phyloP scores from a whole-genome alignment of 2,888 invertebrate genomes.

The Oscheius sp. region DNA sequence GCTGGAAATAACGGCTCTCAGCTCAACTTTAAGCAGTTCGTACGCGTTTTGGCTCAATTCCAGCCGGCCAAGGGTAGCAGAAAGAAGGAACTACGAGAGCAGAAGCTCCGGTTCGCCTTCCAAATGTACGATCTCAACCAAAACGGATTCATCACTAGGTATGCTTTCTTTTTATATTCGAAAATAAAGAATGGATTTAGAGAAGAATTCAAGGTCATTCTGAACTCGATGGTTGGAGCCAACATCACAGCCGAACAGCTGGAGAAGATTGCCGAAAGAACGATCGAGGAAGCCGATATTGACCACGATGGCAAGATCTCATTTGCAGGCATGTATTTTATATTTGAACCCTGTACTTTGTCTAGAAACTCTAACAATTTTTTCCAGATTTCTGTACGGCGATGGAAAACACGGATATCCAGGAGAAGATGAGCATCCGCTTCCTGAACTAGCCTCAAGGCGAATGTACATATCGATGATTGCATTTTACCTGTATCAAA shows the following conservation, averaged over 20 bases:
- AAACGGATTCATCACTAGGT: conserved; percentile 81
- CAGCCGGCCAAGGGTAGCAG: conserved; percentile 91
- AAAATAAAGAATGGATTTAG: background rate
- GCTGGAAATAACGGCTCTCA: conserved; percentile 82
- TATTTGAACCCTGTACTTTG: too few species aligned
- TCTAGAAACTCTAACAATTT: too few species aligned
- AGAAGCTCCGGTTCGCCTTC: conserved; percentile 96
- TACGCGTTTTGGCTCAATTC: conserved; percentile 93
- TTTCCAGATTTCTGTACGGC: conserved; percentile 82
- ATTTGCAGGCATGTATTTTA: conserved; percentile 79
- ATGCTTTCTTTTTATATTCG: background rate
- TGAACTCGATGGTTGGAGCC: conserved; percentile 99
- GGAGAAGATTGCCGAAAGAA: conserved; percentile 94
- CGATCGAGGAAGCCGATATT: conserved; percentile 94
- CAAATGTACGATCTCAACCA: conserved; percentile 99
- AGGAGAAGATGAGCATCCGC: conserved; percentile 98
- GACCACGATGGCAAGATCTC: conserved; percentile 96
- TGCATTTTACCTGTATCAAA: conserved; percentile 1
- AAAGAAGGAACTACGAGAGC: conserved; percentile 90
- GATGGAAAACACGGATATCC: conserved; percentile 93
- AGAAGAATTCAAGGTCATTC: conserved; percentile 92
- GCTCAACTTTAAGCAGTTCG: conserved; percentile 98
- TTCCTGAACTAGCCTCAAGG: conserved; percentile 85
- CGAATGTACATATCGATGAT: background rate
- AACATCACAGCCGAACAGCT: conserved; percentile 83